Evolutionary conservation across 2,113 vertebrate genomes (phyloP).

Genomic region (Argyrosomus japonicus): DNA sequence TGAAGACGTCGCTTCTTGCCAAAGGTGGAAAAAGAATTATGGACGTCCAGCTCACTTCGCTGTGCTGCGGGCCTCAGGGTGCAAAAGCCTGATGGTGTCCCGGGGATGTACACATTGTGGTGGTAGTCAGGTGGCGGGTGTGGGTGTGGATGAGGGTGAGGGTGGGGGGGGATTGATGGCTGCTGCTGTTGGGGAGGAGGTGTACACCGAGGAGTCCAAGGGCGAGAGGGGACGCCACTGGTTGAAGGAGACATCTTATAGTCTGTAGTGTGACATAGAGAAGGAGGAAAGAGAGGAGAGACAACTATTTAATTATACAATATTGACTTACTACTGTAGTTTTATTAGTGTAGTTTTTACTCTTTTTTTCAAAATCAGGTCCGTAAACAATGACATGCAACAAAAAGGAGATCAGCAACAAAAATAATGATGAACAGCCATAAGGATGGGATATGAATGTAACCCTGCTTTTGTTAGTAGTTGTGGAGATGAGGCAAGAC

Average conservation of each 20-base stretch:
- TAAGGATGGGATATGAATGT: neutral
- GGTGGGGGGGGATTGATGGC: constrained; percentile 75
- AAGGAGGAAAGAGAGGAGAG: neutral
- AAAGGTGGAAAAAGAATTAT: constrained; percentile 94
- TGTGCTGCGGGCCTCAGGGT: constrained; percentile 84
- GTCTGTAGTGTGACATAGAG: constrained; percentile 75
- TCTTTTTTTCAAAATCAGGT: neutral
- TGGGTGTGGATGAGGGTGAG: constrained; percentile 66
- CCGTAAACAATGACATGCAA: constrained; percentile 13
- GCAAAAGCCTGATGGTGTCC: constrained; percentile 87
- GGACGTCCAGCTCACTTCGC: constrained; percentile 86
- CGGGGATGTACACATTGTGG: constrained; percentile 92
- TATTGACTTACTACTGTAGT: constrained; percentile 11
- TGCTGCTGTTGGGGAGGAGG: constrained; percentile 82
- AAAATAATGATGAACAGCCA: neutral
- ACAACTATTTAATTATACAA: constrained; percentile 27
- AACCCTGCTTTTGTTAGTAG: neutral
- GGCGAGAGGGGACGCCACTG: constrained; percentile 77
- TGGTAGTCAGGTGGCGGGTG: constrained; percentile 89
- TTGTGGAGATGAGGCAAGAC: neutral
- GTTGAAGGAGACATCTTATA: constrained; percentile 87
- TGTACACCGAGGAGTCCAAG: constrained; percentile 89
- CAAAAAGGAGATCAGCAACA: neutral
- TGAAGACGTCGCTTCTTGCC: constrained; percentile 91
- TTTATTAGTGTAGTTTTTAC: too few species aligned